Base-by-base conservation (phyloP, 2,888 invertebrate genomes). In the Cryptocheilus praepositus region DNA sequence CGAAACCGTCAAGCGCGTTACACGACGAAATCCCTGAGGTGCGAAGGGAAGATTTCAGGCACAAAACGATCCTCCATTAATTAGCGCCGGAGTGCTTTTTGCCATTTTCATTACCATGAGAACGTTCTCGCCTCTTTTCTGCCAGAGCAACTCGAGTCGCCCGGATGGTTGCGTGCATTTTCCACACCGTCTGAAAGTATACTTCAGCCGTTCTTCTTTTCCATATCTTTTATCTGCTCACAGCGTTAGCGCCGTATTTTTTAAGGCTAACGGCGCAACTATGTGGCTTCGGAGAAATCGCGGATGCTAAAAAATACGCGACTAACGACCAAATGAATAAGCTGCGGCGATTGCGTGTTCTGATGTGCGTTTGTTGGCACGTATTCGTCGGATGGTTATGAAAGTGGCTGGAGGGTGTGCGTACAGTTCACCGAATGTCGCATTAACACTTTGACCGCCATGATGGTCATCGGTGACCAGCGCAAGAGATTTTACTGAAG, bases 101-200 rank as follows among this genome's bases (percentile, higher is more conserved):
- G 78, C 77, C 74, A 76, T 79, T 78, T 78, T 76, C 79, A 78
- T 79, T 78, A 71, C 59, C 71, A 62, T 60, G 63, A 65, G 55
- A 57, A 70, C 63, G 64, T 68, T 67, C 64, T 63, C 62, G 65
- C 51, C 46, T 67, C 51, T 64, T 60, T 69, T 63, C 59, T 52
- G 63, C 55, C 56, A 67, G 66, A 67, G 65, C 67, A 53, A 74
- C 53, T 61, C 66, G 64, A 68, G 63, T 67, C 68, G 69, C 67
- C 71, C 49, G 56, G 71, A 67, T 71, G 63, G 71, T 68, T 61
- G 69, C 67, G 64, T 11, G 36, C 71, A 62, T 74, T 77, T 74
- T 46, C 69, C 46, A 22, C 64, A 55, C 61, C 58, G 28, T 53
- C 54, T 55, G 62, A 67, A 60, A 60, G 43, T 60, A 65, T 56